Evolutionary conservation across 2,888 invertebrate genomes (phyloP).

Genomic region (Rhagonycha fulva): DNA sequence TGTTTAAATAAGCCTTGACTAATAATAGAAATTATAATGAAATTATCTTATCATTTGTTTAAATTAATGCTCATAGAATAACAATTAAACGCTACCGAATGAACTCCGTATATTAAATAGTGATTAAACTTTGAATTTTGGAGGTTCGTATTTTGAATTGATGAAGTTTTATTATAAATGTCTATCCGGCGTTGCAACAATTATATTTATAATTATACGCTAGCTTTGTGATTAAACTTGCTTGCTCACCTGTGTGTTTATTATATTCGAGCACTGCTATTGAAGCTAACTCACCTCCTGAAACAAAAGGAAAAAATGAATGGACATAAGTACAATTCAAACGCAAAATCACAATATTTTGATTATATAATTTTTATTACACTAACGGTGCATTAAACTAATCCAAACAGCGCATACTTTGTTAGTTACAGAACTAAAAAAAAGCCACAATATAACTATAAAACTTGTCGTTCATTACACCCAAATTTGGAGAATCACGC

Average conservation of each 20-base stretch:
- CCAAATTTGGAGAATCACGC: not conserved
- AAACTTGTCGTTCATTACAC: not conserved
- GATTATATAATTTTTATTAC: not conserved
- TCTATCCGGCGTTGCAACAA: constrained; percentile 54
- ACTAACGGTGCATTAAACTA: not conserved
- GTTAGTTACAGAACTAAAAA: not conserved
- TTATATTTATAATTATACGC: constrained; percentile 52
- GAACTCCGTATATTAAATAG: constrained; percentile 24
- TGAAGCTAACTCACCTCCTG: constrained; percentile 50
- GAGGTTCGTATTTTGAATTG: constrained; percentile 39
- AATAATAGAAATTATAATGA: constrained; percentile 41
- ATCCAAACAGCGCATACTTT: not conserved
- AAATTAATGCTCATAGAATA: constrained; percentile 33
- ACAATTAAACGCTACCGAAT: constrained; percentile 29
- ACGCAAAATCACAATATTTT: constrained; percentile 1
- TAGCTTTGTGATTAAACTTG: constrained; percentile 46
- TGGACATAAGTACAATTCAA: constrained; percentile 3
- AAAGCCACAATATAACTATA: not conserved
- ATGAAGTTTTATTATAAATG: constrained; percentile 53
- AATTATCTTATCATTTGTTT: constrained; percentile 43
- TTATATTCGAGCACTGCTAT: constrained; percentile 28
- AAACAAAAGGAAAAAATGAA: constrained; percentile 42
- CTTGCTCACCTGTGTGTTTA: constrained; percentile 47
- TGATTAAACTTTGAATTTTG: constrained; percentile 36
- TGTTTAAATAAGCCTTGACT: constrained; percentile 23